Evolutionary conservation across 2,888 invertebrate genomes (phyloP).

Genomic region (Thysanoteuthis rhombus): DNA sequence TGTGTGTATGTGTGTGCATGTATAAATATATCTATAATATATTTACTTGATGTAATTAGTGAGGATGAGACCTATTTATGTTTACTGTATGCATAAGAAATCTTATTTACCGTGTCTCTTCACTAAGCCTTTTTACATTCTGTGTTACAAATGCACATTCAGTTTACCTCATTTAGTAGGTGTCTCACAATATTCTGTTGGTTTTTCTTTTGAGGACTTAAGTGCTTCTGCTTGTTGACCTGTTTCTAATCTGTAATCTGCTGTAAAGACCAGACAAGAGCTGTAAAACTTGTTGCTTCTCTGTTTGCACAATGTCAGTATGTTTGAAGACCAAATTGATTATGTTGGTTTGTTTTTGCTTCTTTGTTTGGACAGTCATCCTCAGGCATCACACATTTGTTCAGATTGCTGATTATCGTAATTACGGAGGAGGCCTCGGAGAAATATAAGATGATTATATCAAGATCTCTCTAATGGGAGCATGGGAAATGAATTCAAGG

Average conservation of each 20-base stretch:
- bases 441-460: neutral
- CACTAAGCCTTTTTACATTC: too few species aligned
- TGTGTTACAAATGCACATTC: too few species aligned
- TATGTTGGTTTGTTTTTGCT: neutral
- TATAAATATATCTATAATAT: neutral
- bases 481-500: neutral
- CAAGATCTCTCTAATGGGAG: neutral
- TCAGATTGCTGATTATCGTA: neutral
- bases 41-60: neutral
- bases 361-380: neutral
- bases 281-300: neutral
- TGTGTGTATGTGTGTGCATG: neutral
- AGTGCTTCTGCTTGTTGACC: neutral
- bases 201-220: too few species aligned
- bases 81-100: too few species aligned
- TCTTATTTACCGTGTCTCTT: too few species aligned
- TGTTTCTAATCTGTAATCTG: neutral
- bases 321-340: neutral
- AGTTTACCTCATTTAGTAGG: too few species aligned
- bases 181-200: too few species aligned
- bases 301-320: neutral
- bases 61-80: too few species aligned
- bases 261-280: neutral
- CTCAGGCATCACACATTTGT: neutral
- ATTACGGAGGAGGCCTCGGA: neutral